Evolutionary conservation across 2,113 vertebrate species (phyloP).

Genomic region (Steatornis caripensis): DNA sequence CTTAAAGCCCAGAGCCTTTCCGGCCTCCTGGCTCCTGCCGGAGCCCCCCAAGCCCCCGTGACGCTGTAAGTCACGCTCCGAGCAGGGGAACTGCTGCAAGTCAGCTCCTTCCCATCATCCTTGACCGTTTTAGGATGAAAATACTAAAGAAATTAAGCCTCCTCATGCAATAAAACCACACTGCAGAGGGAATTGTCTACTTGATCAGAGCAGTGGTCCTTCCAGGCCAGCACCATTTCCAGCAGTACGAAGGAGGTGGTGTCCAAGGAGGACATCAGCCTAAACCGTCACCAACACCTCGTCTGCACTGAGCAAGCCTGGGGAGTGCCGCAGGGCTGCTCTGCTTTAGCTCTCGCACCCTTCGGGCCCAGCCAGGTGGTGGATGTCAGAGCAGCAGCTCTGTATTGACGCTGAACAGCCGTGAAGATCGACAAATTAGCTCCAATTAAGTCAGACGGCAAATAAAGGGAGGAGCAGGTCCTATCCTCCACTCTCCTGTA

Average conservation of each 20-base stretch:
- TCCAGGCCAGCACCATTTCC: background rate
- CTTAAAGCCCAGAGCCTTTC: background rate
- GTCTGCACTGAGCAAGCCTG: background rate
- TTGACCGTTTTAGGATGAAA: background rate
- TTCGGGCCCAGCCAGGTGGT: fast-evolving
- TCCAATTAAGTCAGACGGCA: background rate
- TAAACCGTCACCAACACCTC: background rate
- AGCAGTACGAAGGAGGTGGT: background rate
- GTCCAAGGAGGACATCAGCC: background rate
- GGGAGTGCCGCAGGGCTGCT: fast-evolving
- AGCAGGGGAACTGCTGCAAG: background rate
- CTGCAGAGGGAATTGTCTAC: background rate
- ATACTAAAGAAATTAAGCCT: background rate
- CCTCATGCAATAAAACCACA: background rate
- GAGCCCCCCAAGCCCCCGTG: background rate
- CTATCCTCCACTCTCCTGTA: background rate
- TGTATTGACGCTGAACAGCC: background rate
- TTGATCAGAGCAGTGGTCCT: background rate
- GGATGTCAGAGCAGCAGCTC: background rate
- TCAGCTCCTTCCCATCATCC: background rate
- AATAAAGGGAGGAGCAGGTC: background rate
- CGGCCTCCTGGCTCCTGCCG: fast-evolving
- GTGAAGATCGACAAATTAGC: background rate
- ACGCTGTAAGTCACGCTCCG: background rate
- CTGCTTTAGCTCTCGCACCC: background rate